Conservation (phyloP, 2,797 vertebrate species). For the Morelia viridis region DNA sequence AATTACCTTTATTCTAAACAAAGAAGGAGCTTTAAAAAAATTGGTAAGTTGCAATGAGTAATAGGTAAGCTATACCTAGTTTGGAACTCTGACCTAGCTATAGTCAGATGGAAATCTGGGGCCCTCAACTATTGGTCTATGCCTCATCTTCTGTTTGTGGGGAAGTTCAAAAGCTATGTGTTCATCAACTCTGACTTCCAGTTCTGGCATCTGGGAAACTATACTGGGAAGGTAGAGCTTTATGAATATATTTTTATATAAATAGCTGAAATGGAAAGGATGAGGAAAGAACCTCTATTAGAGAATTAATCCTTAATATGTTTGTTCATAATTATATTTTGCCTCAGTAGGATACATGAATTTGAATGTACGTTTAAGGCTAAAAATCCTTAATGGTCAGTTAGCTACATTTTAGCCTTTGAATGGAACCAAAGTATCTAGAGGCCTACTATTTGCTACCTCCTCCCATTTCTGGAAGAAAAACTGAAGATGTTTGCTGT, state of each 20-base stretch:
- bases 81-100: constrained; percentile 79
- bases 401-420: constrained; percentile 6
- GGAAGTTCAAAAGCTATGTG: not conserved
- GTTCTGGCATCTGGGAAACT: not conserved
- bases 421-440: constrained; percentile 21
- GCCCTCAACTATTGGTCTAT: not conserved
- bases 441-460: not conserved
- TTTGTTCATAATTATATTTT: not conserved
- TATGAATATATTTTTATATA: constrained; percentile 19
- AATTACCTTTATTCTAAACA: constrained; percentile 68
- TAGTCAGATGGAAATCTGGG: not conserved
- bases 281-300: not conserved
- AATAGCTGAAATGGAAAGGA: constrained; percentile 12
- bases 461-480: not conserved
- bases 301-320: not conserved
- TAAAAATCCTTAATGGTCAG: not conserved
- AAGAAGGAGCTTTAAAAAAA: constrained; percentile 56
- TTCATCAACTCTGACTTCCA: not conserved
- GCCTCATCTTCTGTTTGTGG: not conserved
- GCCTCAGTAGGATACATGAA: not conserved
- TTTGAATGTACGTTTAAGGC: not conserved
- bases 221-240: not conserved
- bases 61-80: constrained; percentile 50
- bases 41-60: constrained; percentile 45
- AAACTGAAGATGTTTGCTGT: constrained; percentile 23